Evolutionary conservation across 2,888 invertebrate species (phyloP).

Genomic region (Heliconius ismenius): DNA sequence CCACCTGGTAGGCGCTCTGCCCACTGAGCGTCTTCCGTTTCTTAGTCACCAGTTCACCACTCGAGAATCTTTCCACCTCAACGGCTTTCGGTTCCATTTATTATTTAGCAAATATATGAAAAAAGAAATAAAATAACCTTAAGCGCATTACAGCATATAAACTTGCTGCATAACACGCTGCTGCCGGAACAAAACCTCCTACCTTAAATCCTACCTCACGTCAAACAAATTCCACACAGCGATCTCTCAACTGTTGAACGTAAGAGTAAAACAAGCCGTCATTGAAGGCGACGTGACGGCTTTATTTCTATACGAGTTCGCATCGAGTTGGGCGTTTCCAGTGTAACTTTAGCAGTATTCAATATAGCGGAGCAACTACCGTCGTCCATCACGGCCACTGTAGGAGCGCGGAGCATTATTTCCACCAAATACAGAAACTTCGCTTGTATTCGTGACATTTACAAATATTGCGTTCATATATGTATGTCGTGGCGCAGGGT

Average conservation of each 20-base stretch:
- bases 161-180: neutral
- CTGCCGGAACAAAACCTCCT: neutral
- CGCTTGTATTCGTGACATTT: constrained; percentile 12
- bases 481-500: no score
- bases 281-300: constrained; percentile 22
- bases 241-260: constrained; percentile 25
- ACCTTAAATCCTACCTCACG: constrained; percentile 7
- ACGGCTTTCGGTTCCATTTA: no score
- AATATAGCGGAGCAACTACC: constrained; percentile 7
- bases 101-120: no score
- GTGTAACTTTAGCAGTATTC: neutral
- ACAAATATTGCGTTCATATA: constrained; percentile 10
- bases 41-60: no score
- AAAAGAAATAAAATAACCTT: no score
- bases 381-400: constrained; percentile 16
- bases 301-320: constrained; percentile 26
- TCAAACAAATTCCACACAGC: constrained; percentile 24
- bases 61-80: no score
- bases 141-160: no score
- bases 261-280: neutral
- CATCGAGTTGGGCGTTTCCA: constrained; percentile 17
- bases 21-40: no score
- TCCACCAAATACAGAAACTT: constrained; percentile 16
- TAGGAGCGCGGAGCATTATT: constrained; percentile 5
- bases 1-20: no score